Conservation (phyloP, 2,113 vertebrate species). For the Rhabdornis inornatus region DNA sequence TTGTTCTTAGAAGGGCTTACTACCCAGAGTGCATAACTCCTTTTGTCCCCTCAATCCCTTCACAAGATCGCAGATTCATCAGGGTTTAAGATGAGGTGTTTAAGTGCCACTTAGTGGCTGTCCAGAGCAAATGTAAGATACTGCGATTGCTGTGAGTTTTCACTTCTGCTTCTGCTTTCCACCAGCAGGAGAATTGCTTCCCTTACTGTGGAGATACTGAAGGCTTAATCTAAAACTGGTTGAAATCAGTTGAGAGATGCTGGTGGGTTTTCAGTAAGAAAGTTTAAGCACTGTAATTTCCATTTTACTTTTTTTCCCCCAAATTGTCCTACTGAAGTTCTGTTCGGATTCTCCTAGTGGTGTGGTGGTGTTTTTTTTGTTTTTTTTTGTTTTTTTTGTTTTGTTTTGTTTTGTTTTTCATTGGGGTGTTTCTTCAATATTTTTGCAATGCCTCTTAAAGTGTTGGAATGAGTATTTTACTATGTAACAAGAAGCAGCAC, state of each 20-base stretch:
- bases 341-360: not conserved
- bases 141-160: not conserved
- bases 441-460: not conserved
- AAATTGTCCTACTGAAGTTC: not conserved
- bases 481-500: not conserved
- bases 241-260: not conserved
- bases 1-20: not conserved
- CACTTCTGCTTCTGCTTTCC: not conserved
- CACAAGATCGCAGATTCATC: not conserved
- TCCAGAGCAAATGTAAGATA: not conserved
- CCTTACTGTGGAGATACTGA: not conserved
- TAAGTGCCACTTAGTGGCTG: constrained; percentile 43
- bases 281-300: not conserved
- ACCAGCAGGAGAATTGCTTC: not conserved
- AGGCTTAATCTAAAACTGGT: not conserved
- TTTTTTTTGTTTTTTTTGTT: no score
- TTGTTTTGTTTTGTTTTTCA: fast-evolving
- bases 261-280: not conserved
- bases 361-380: no score
- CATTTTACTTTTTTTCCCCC: not conserved
- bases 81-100: not conserved
- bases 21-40: not conserved
- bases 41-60: fast-evolving
- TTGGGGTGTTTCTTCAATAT: not conserved
- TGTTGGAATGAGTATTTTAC: not conserved